Evolutionary conservation across 1,140 invertebrate species (phyloP).

Genomic region (Lanistes nyassanus): DNA sequence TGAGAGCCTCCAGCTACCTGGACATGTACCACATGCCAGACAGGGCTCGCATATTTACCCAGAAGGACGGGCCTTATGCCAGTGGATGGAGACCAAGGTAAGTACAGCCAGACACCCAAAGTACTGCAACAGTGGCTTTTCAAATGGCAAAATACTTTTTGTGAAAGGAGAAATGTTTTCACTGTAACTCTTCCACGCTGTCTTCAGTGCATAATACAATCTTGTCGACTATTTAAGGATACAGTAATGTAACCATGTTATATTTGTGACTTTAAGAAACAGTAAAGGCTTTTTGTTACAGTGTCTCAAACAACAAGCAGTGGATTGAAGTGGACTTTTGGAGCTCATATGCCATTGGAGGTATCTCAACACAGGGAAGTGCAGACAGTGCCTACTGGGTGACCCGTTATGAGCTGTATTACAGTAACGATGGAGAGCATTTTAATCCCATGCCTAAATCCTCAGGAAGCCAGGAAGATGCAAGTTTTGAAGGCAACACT

Average conservation of each 20-base stretch:
- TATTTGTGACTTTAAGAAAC: too few relatives aligned
- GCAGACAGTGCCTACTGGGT: conserved; percentile 73
- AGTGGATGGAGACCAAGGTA: conserved; percentile 57
- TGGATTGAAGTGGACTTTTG: conserved; percentile 74
- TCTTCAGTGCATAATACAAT: too few relatives aligned
- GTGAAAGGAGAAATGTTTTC: too few relatives aligned
- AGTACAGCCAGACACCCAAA: too few relatives aligned
- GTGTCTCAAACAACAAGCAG: conserved; percentile 44
- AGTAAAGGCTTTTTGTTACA: conserved; percentile 32
- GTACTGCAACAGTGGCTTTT: too few relatives aligned
- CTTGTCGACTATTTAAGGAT: too few relatives aligned
- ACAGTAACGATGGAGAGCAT: conserved; percentile 50
- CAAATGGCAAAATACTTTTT: too few relatives aligned
- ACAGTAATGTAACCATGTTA: too few relatives aligned
- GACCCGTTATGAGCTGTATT: conserved; percentile 71
- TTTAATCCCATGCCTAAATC: conserved; percentile 35
- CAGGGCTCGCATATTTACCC: conserved; percentile 43
- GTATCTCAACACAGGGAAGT: conserved; percentile 76
- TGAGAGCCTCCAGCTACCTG: conserved; percentile 40
- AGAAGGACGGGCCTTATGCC: conserved; percentile 41
- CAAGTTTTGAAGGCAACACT: conserved; percentile 46
- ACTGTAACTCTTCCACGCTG: too few relatives aligned
- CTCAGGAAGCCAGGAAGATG: conserved; percentile 21
- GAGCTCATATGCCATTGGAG: conserved; percentile 79
- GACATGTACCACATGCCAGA: conserved; percentile 39